A percentile compares a stretch with the other conserved stretches of the same genome.
Evolutionary conservation across 2,797 vertebrate genomes (phyloP).

Genomic region (Meda fulgida): DNA sequence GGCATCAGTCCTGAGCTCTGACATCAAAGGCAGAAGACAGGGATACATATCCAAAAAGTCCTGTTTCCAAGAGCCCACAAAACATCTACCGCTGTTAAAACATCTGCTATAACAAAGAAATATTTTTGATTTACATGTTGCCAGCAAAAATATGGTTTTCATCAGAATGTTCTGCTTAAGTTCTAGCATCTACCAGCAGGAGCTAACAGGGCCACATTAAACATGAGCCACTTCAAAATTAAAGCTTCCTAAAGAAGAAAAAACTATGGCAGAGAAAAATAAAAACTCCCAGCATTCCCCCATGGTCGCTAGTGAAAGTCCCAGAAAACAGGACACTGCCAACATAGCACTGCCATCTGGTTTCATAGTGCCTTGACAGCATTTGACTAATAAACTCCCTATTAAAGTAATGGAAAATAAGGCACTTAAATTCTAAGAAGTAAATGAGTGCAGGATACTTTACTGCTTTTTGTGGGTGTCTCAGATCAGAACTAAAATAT

Average conservation of each 20-base stretch:
- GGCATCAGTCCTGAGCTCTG: background rate
- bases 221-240: background rate
- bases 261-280: background rate
- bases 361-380: constrained; percentile 1
- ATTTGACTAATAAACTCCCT: constrained; percentile 17
- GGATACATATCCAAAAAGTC: background rate
- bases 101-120: background rate
- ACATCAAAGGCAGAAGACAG: background rate
- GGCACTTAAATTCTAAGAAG: background rate
- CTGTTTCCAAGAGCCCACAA: background rate
- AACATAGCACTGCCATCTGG: constrained; percentile 24
- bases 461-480: background rate
- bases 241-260: background rate
- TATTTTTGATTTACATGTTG: background rate
- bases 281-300: background rate
- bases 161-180: background rate
- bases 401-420: constrained; percentile 16
- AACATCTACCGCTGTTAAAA: background rate
- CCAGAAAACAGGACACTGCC: constrained; percentile 6
- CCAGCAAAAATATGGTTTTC: background rate
- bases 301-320: background rate
- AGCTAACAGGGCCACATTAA: background rate
- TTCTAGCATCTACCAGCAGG: background rate
- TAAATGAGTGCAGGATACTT: background rate
- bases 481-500: background rate